phyloP scores from a whole-genome alignment of 2,113 vertebrate genomes.

The Vidua macroura region DNA sequence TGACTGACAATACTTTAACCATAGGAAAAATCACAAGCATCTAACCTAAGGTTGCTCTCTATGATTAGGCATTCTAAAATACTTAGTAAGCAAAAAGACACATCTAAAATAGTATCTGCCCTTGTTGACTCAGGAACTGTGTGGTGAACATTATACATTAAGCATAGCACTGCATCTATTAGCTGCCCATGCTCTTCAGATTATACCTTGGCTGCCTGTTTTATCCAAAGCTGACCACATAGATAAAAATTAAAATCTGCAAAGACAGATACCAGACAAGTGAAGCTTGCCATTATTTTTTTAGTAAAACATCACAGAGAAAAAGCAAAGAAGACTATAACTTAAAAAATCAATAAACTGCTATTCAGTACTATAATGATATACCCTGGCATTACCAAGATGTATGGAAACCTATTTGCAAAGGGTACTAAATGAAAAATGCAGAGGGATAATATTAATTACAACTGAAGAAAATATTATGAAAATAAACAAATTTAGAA shows the following conservation, averaged over 20 bases:
- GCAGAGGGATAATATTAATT: neutral
- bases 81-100: neutral
- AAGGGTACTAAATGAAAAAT: neutral
- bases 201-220: neutral
- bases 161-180: neutral
- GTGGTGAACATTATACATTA: neutral
- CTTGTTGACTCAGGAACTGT: neutral
- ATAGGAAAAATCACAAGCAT: neutral
- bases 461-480: neutral
- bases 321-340: neutral
- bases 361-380: neutral
- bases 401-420: accelerated
- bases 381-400: neutral
- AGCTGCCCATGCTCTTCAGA: neutral
- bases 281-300: neutral
- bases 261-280: neutral
- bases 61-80: neutral
- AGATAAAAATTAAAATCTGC: neutral
- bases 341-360: neutral
- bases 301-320: neutral
- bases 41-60: neutral
- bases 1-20: neutral
- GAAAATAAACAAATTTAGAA: neutral
- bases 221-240: neutral
- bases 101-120: neutral